Conservation (phyloP, 2,888 invertebrate species). For the Papilio gigon region DNA sequence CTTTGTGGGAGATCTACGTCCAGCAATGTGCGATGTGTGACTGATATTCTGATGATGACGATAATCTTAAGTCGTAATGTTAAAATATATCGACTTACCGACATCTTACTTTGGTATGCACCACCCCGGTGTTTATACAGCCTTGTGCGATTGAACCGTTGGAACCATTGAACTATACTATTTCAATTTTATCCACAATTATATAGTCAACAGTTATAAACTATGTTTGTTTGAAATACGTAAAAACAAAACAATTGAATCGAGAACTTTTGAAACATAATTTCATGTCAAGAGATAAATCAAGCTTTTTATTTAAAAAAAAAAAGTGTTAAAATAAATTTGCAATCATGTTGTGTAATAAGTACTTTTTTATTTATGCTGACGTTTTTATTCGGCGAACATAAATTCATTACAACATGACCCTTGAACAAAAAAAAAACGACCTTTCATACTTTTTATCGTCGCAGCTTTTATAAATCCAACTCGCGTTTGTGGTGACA, state of each 20-base stretch:
- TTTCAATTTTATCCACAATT: too few species aligned
- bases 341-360: slow-evolving; percentile 20
- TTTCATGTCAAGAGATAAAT: neutral
- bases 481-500: slow-evolving; percentile 32
- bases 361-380: slow-evolving; percentile 26
- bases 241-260: neutral
- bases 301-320: neutral
- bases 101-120: too few species aligned
- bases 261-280: neutral
- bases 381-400: slow-evolving; percentile 18
- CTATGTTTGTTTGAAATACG: too few species aligned
- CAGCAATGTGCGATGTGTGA: too few species aligned
- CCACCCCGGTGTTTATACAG: too few species aligned
- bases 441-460: slow-evolving; percentile 19
- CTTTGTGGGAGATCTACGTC: too few species aligned
- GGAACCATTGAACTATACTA: too few species aligned
- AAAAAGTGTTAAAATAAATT: slow-evolving; percentile 16
- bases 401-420: slow-evolving; percentile 26
- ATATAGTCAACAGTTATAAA: too few species aligned
- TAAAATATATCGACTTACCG: too few species aligned
- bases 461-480: slow-evolving; percentile 29
- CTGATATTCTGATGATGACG: too few species aligned
- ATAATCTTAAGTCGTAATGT: too few species aligned
- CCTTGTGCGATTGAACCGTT: too few species aligned
- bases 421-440: slow-evolving; percentile 26